These are phyloP conservation scores for Sanderia malayensis DNA, from an alignment of 30 jellyfish, hydroid and myxozoan genomes.

Conservation along the genomic window DNA sequence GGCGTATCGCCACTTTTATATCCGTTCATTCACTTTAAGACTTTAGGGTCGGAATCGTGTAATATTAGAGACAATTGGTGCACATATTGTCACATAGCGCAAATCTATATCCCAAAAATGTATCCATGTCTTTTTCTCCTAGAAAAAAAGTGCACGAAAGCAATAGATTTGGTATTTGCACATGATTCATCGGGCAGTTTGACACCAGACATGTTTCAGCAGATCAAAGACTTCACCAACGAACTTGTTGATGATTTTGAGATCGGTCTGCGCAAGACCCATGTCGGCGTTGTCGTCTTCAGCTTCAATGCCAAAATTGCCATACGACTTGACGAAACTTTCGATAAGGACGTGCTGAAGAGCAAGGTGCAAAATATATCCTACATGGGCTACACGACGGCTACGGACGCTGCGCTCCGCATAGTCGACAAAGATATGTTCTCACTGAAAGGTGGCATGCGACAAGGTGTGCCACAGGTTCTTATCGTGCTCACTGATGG, in stretches of 20 bases:
- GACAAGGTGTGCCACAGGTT: conserved; percentile 90
- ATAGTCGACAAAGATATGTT: conserved; percentile 70
- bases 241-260: conserved; percentile 55
- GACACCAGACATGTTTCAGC: conserved; percentile 49
- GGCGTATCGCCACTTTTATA: too few species aligned
- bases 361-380: conserved; percentile 57
- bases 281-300: conserved; percentile 81
- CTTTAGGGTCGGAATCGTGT: too few species aligned
- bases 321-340: conserved; percentile 72
- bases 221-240: conserved; percentile 82
- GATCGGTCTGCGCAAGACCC: conserved; percentile 67
- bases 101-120: not conserved
- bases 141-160: conserved; percentile 47
- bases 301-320: conserved; percentile 82
- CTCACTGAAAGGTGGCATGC: conserved; percentile 78
- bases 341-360: conserved; percentile 67
- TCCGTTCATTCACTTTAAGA: too few species aligned
- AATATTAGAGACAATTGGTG: too few species aligned
- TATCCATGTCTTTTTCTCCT: not conserved
- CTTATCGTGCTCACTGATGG: conserved; percentile 87
- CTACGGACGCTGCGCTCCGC: conserved; percentile 89
- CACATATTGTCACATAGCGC: too few species aligned
- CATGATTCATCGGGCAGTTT: conserved; percentile 94
- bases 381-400: conserved; percentile 84
- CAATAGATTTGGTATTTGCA: conserved; percentile 78